Evolutionary conservation across 2,113 vertebrate species (phyloP).

Genomic region (Dipodomys merriami): DNA sequence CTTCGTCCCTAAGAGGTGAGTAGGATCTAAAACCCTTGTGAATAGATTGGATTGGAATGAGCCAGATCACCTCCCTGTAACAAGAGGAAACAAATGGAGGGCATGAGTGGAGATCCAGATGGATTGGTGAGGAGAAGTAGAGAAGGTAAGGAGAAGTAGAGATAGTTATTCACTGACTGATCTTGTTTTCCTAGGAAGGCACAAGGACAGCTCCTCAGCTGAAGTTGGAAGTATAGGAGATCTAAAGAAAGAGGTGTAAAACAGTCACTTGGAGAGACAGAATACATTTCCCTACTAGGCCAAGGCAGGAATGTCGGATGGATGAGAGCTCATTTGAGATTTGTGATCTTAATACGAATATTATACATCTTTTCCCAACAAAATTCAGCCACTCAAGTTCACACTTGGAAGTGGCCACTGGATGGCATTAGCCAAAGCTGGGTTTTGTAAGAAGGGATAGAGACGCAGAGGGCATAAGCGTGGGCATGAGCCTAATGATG

Average conservation of each 20-base stretch:
- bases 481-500: background rate
- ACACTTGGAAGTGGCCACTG: background rate
- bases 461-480: background rate
- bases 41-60: background rate
- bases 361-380: slow-evolving; percentile 35
- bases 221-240: background rate
- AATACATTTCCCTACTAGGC: background rate
- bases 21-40: background rate
- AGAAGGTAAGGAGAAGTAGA: background rate
- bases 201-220: background rate
- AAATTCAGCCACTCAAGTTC: background rate
- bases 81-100: background rate
- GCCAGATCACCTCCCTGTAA: background rate
- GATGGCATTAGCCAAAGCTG: background rate
- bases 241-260: background rate
- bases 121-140: background rate
- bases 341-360: background rate
- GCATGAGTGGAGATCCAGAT: background rate
- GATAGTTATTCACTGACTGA: background rate
- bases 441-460: background rate
- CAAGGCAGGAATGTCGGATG: background rate
- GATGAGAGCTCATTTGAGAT: slow-evolving; percentile 13
- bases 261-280: background rate
- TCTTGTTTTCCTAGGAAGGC: slow-evolving; percentile 18
- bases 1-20: background rate